phyloP scores from a whole-genome alignment of 2,888 invertebrate species.

The Dolichopus griseipennis region DNA sequence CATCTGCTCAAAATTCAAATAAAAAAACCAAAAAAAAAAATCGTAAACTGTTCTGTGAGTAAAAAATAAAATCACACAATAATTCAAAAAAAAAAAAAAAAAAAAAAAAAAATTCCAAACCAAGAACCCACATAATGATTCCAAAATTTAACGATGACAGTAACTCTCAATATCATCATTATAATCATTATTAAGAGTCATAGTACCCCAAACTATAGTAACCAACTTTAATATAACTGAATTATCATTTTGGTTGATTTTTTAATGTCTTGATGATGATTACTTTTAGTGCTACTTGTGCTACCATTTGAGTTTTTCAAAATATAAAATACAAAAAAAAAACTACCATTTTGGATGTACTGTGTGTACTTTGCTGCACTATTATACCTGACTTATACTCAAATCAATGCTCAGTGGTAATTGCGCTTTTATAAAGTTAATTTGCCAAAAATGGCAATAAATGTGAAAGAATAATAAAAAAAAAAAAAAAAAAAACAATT shows the following conservation, averaged over 20 bases:
- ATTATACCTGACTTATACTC: too few relatives aligned
- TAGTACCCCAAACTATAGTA: too few relatives aligned
- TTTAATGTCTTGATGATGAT: not conserved
- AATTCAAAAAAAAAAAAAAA: not conserved
- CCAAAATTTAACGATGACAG: too few relatives aligned
- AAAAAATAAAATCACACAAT: not conserved
- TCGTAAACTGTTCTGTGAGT: too few relatives aligned
- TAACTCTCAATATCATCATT: too few relatives aligned
- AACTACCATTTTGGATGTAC: not conserved
- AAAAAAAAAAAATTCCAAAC: not conserved
- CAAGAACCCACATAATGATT: not conserved
- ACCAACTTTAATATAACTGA: not conserved
- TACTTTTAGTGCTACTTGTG: not conserved
- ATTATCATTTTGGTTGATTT: not conserved
- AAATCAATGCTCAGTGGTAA: not conserved
- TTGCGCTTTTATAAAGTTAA: constrained; percentile 1
- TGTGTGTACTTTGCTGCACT: not conserved
- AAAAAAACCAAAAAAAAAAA: not conserved
- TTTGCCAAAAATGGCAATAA: constrained; percentile 6
- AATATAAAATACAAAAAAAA: not conserved
- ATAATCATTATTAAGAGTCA: too few relatives aligned
- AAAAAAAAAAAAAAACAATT: not conserved
- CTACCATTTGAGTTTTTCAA: not conserved
- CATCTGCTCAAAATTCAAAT: not conserved
- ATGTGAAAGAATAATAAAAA: not conserved